Evolutionary conservation across 2,888 invertebrate genomes (phyloP).

Genomic region (Mesoligia furuncula): DNA sequence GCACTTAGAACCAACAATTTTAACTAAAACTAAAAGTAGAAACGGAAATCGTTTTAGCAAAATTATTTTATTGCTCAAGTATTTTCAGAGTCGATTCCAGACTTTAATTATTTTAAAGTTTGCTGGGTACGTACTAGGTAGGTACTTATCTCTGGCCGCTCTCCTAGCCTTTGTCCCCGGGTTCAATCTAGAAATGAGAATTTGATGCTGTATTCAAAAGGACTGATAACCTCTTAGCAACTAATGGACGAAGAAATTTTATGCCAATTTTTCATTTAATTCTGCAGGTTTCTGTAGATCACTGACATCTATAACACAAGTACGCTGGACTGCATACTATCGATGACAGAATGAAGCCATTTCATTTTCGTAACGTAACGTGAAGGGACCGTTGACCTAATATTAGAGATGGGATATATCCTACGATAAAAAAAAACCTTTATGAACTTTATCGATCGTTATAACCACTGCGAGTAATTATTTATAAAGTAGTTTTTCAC

Average conservation of each 20-base stretch:
- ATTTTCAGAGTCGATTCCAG: neutral
- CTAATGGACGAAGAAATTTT: conserved; percentile 3
- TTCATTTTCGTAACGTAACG: too few species aligned
- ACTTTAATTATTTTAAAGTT: conserved; percentile 36
- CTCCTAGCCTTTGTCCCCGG: conserved; percentile 6
- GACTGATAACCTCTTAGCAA: conserved; percentile 25
- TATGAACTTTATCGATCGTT: too few species aligned
- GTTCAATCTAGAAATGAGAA: conserved; percentile 33
- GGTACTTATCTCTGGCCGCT: conserved; percentile 23
- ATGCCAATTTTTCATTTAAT: neutral
- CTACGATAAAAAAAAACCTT: too few species aligned
- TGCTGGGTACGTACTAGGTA: conserved; percentile 2
- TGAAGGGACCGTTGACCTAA: too few species aligned
- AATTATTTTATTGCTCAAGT: conserved; percentile 13
- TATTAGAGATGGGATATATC: too few species aligned
- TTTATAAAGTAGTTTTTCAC: too few species aligned
- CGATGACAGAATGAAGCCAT: too few species aligned
- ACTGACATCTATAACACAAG: too few species aligned
- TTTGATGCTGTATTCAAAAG: conserved; percentile 2
- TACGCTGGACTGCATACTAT: too few species aligned
- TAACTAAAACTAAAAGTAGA: conserved; percentile 1
- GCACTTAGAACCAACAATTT: neutral
- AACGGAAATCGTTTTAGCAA: neutral
- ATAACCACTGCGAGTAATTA: too few species aligned
- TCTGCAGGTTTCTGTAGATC: neutral